Conservation (phyloP, 2,113 vertebrate genomes). For the Sylvicapra grimmia region DNA sequence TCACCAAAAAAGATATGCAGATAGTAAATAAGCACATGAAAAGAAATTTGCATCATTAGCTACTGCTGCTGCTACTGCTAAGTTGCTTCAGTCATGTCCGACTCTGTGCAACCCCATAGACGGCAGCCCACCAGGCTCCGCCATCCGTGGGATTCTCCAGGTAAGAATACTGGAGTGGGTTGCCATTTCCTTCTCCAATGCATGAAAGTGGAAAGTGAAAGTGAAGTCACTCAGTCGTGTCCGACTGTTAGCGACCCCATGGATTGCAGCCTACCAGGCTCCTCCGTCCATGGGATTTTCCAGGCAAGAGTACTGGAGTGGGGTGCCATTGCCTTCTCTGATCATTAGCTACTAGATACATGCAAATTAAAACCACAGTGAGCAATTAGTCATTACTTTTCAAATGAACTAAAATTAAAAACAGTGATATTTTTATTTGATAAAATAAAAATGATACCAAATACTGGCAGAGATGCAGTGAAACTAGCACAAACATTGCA, state of each 20-base stretch:
- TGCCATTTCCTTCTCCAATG: not conserved
- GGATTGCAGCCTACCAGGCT: too few species aligned
- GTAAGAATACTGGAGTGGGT: not conserved
- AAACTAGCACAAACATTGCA: not conserved
- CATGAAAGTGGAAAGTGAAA: too few species aligned
- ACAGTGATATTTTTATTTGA: not conserved
- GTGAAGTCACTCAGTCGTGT: too few species aligned
- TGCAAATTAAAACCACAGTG: not conserved
- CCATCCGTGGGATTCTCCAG: not conserved
- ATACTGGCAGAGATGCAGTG: not conserved
- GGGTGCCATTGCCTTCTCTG: too few species aligned
- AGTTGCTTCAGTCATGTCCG: not conserved
- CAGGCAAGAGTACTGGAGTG: too few species aligned
- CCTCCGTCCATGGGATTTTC: too few species aligned
- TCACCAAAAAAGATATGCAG: not conserved
- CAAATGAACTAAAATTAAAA: not conserved
- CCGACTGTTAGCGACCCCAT: too few species aligned
- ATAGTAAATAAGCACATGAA: not conserved
- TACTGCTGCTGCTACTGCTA: not conserved
- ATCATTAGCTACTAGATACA: not conserved
- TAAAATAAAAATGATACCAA: not conserved
- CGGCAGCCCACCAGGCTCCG: rapidly evolving
- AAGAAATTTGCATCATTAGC: not conserved
- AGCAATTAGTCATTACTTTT: not conserved
- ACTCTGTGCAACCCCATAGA: not conserved